A percentile compares a stretch with the other conserved stretches of the same genome.
Evolutionary conservation across 2,888 invertebrate species (phyloP).

Genomic region (Drosophila limbata): DNA sequence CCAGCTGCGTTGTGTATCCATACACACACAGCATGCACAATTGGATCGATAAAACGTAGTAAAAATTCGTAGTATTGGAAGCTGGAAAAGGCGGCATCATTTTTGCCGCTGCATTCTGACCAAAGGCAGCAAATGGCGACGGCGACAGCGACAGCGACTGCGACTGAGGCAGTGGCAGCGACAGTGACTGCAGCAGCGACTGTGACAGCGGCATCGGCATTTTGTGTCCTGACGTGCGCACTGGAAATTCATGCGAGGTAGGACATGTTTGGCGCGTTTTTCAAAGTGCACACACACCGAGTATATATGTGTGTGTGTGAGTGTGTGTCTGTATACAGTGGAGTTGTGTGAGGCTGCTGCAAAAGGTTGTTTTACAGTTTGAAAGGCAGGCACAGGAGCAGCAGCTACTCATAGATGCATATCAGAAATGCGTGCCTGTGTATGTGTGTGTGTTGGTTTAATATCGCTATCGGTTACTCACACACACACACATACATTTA

Average conservation of each 20-base stretch:
- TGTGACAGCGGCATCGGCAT: conserved; percentile 39
- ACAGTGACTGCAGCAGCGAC: conserved; percentile 15
- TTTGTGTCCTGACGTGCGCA: conserved; percentile 76
- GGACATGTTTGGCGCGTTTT: conserved; percentile 84
- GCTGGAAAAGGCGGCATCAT: conserved; percentile 65
- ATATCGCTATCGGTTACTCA: conserved; percentile 40
- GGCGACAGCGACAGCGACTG: not conserved
- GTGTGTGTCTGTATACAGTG: conserved; percentile 22
- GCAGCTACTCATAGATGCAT: conserved; percentile 29
- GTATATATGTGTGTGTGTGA: not conserved
- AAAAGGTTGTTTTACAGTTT: conserved; percentile 63
- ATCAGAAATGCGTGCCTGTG: conserved; percentile 18
- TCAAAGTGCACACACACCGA: conserved; percentile 47
- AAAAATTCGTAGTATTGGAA: conserved; percentile 82
- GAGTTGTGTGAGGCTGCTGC: conserved; percentile 37
- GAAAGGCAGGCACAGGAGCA: conserved; percentile 57
- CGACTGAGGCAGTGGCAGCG: not conserved
- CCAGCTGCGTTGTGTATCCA: conserved; percentile 50
- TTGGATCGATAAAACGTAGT: conserved; percentile 81
- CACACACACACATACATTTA: conserved; percentile 3
- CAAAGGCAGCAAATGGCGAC: conserved; percentile 9
- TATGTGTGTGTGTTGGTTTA: conserved; percentile 30
- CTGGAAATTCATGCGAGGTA: conserved; percentile 82
- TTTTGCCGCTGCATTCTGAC: conserved; percentile 45
- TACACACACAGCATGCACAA: conserved; percentile 23